Conservation (phyloP, 2,113 vertebrate genomes). For the Petrocephalus zakoni region DNA sequence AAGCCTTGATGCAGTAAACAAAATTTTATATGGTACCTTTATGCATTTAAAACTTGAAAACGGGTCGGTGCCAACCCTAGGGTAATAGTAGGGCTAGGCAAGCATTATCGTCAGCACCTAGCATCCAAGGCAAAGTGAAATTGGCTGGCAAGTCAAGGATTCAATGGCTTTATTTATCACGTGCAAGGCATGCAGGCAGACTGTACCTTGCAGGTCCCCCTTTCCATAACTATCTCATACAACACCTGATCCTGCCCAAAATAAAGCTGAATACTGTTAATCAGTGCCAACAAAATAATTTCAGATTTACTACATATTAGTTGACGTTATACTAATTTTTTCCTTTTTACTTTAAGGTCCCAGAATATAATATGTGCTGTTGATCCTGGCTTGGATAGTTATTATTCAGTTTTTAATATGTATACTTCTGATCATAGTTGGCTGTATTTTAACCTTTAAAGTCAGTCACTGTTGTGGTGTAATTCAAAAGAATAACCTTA, state of each 20-base stretch:
- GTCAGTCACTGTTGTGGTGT: background rate
- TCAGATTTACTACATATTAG: background rate
- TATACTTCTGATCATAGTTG: background rate
- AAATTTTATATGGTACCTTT: too few species aligned
- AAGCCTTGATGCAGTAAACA: too few species aligned
- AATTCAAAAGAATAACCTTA: conserved; percentile 17
- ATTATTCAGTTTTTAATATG: background rate
- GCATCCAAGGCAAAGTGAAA: too few species aligned
- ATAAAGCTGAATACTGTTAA: background rate
- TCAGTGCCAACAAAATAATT: background rate
- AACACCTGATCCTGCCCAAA: background rate
- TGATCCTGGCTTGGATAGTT: background rate
- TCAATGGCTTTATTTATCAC: background rate
- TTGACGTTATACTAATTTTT: background rate
- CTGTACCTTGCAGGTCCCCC: background rate
- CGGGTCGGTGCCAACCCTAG: too few species aligned
- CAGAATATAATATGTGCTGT: background rate
- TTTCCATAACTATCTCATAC: background rate
- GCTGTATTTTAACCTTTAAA: conserved; percentile 1
- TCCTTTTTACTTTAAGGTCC: background rate
- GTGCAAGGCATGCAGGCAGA: background rate
- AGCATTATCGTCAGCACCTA: background rate
- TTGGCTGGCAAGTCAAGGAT: background rate
- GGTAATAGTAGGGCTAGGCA: too few species aligned
- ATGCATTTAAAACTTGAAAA: too few species aligned